phyloP scores from a whole-genome alignment of 2,113 vertebrate species.

The Procapra przewalskii region DNA sequence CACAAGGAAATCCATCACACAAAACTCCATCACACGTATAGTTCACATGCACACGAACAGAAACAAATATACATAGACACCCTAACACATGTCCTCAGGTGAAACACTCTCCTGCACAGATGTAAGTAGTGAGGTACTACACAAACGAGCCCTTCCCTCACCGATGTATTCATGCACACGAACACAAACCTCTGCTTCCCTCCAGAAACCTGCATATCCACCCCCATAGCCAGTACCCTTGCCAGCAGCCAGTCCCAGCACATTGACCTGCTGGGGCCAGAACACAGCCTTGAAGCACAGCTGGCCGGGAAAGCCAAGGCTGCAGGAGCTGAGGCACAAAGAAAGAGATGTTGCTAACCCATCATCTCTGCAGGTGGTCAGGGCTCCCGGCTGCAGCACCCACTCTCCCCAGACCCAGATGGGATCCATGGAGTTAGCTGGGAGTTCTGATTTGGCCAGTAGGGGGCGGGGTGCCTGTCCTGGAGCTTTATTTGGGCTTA shows the following conservation, averaged over 20 bases:
- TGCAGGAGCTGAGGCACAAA: not conserved
- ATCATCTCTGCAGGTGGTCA: not conserved
- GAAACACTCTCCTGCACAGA: not conserved
- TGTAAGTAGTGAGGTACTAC: not conserved
- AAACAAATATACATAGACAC: not conserved
- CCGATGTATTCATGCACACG: not conserved
- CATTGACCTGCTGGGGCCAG: not conserved
- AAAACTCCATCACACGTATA: not conserved
- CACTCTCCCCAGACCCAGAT: fast-evolving
- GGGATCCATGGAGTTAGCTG: fast-evolving
- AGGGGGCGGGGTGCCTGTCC: not conserved
- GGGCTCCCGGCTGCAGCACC: not conserved
- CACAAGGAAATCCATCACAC: not conserved
- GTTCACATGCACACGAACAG: not conserved
- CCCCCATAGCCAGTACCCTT: not conserved
- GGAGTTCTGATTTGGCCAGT: not conserved
- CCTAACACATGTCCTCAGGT: not conserved
- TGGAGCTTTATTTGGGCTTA: not conserved
- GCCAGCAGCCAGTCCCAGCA: not conserved
- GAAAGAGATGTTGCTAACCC: not conserved
- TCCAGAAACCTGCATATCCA: not conserved
- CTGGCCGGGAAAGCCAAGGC: not conserved
- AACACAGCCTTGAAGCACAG: not conserved
- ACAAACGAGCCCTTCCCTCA: not conserved
- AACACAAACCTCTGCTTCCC: not conserved